Evolutionary conservation across 2,797 vertebrate genomes (phyloP).

Genomic region (Moxostoma hubbsi): DNA sequence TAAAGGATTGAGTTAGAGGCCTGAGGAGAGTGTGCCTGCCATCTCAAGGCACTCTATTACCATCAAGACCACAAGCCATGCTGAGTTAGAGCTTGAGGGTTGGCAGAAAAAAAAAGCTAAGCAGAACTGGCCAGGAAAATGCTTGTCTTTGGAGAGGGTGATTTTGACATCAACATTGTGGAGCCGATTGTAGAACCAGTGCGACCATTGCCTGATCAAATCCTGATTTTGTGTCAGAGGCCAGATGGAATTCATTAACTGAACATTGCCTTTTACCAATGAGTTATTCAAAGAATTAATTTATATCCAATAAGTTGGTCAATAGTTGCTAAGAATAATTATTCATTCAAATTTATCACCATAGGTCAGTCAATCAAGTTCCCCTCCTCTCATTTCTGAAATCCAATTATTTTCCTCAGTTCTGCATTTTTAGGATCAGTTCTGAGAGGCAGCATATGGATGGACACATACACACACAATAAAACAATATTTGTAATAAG

Average conservation of each 20-base stretch:
- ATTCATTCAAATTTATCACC: no score
- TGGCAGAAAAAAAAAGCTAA: conserved; percentile 40
- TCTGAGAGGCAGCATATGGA: conserved; percentile 62
- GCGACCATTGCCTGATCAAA: conserved; percentile 49
- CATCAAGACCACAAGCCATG: conserved; percentile 67
- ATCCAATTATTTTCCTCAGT: conserved; percentile 73
- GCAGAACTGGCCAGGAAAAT: conserved; percentile 32
- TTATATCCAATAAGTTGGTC: conserved; percentile 51
- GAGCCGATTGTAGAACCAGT: conserved; percentile 55
- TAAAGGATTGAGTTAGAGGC: conserved; percentile 77
- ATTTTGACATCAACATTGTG: conserved; percentile 75
- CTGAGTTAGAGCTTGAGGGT: conserved; percentile 66
- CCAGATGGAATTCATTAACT: conserved; percentile 82
- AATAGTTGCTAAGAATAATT: no score
- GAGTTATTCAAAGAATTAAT: conserved; percentile 75
- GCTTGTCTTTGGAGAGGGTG: conserved; percentile 56
- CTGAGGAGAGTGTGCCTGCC: conserved; percentile 77
- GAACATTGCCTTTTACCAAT: conserved; percentile 71
- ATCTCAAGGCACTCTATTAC: conserved; percentile 78
- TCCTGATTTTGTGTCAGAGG: conserved; percentile 66
- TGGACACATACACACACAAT: conserved; percentile 67
- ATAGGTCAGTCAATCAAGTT: conserved; percentile 71
- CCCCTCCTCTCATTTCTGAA: conserved; percentile 73
- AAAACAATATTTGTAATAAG: conserved; percentile 40
- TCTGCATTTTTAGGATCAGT: conserved; percentile 52